These are phyloP conservation scores for Delichon dasypus DNA, from an alignment of 2,797 vertebrate species.

Conservation along the genomic window DNA sequence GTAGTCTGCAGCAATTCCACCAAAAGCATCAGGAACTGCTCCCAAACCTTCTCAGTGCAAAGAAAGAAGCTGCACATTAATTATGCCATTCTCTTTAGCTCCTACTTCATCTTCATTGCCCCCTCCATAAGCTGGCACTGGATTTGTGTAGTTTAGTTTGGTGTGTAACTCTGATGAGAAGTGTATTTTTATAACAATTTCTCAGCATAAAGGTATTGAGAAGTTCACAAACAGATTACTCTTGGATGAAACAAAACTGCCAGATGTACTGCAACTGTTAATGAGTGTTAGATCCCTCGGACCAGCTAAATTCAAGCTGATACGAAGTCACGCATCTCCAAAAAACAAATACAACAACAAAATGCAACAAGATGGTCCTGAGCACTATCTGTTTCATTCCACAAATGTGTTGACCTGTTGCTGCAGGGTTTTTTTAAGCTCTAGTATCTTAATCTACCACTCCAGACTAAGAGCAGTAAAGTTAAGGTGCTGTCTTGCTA, in stretches of 20 bases:
- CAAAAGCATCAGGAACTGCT: not conserved
- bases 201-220: not conserved
- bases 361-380: not conserved
- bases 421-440: not conserved
- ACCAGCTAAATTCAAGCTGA: not conserved
- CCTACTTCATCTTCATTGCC: not conserved
- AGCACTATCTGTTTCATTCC: not conserved
- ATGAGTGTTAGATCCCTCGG: not conserved
- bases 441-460: not conserved
- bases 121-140: not conserved
- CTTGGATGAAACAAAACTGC: not conserved
- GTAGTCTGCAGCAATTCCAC: not conserved
- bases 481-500: not conserved
- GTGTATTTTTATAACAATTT: not conserved
- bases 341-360: not conserved
- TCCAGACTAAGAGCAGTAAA: not conserved
- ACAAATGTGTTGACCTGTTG: not conserved
- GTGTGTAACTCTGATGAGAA: not conserved
- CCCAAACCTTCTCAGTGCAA: not conserved
- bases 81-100: not conserved
- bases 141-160: not conserved
- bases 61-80: not conserved
- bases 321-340: not conserved
- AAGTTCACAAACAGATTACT: not conserved
- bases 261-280: not conserved